Conservation (phyloP, 1,140 invertebrate species). For the Pogonus chalceus region DNA sequence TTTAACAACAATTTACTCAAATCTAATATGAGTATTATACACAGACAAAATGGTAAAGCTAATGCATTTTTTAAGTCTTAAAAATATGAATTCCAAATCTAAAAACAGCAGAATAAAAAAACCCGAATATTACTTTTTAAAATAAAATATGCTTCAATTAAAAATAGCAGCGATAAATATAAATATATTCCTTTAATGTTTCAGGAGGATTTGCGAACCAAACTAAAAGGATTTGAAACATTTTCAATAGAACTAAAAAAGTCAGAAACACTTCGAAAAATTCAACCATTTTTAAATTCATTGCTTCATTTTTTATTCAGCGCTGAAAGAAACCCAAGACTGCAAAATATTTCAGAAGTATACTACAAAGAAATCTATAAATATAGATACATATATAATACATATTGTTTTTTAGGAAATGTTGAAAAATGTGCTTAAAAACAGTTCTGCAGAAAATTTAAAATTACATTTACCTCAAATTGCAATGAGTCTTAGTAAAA, state of each 20-base stretch:
- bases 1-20: no score
- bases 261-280: slow-evolving; percentile 37
- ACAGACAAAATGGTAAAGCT: no score
- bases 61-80: no score
- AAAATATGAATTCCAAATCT: no score
- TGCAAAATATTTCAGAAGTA: slow-evolving; percentile 22
- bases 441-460: slow-evolving; percentile 34
- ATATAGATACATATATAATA: slow-evolving; percentile 1
- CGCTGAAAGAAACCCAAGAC: slow-evolving; percentile 31
- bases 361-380: no score
- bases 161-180: slow-evolving; percentile 4
- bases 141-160: no score
- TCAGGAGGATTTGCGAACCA: slow-evolving; percentile 46
- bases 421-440: slow-evolving; percentile 29
- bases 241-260: slow-evolving; percentile 42
- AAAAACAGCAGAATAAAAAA: no score
- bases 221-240: slow-evolving; percentile 44
- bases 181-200: slow-evolving; percentile 11
- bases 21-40: no score
- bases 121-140: no score
- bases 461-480: slow-evolving; percentile 37
- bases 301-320: slow-evolving; percentile 48
- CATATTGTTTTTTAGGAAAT: slow-evolving; percentile 18
- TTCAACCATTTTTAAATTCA: slow-evolving; percentile 50
- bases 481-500: slow-evolving; percentile 45